Evolutionary conservation across 2,113 vertebrate species (phyloP).

Genomic region (Xiphophorus couchianus): DNA sequence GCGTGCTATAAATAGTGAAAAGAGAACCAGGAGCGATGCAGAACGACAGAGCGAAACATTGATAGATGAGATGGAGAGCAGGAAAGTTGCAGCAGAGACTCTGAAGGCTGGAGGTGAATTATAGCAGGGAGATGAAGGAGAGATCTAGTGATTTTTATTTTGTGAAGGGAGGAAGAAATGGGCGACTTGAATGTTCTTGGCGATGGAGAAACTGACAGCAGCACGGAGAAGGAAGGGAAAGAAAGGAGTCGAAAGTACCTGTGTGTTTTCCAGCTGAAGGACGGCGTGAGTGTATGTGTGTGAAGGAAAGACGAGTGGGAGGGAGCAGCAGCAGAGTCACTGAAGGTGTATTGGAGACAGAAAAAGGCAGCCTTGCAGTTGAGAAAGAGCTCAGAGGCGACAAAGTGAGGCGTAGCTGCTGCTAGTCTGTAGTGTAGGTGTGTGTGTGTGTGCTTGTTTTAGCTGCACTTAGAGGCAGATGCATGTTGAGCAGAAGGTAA

Average conservation of each 20-base stretch:
- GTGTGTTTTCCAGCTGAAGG: constrained; percentile 44
- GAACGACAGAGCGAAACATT: constrained; percentile 40
- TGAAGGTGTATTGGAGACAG: constrained; percentile 44
- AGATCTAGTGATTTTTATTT: too few species aligned
- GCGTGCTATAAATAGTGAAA: constrained; percentile 61
- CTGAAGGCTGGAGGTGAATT: constrained; percentile 21
- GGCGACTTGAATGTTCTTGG: constrained; percentile 9
- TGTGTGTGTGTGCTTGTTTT: constrained; percentile 9
- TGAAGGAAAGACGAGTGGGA: constrained; percentile 26
- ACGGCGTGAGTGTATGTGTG: constrained; percentile 50
- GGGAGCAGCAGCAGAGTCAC: constrained; percentile 56
- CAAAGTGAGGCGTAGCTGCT: constrained; percentile 42
- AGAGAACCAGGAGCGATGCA: constrained; percentile 39
- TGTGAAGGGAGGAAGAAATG: constrained; percentile 1
- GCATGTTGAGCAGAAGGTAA: constrained; percentile 43
- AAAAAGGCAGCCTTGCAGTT: constrained; percentile 50
- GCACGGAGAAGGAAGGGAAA: neutral
- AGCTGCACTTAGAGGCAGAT: constrained; percentile 38
- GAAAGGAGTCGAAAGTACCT: constrained; percentile 17
- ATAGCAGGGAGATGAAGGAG: too few species aligned
- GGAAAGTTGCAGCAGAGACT: constrained; percentile 6
- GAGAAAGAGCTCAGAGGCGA: constrained; percentile 45
- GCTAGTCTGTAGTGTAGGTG: constrained; percentile 23
- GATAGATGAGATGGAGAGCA: constrained; percentile 20
- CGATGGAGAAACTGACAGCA: neutral